Conservation (phyloP, 2,888 invertebrate species). For the Therioaphis trifolii region DNA sequence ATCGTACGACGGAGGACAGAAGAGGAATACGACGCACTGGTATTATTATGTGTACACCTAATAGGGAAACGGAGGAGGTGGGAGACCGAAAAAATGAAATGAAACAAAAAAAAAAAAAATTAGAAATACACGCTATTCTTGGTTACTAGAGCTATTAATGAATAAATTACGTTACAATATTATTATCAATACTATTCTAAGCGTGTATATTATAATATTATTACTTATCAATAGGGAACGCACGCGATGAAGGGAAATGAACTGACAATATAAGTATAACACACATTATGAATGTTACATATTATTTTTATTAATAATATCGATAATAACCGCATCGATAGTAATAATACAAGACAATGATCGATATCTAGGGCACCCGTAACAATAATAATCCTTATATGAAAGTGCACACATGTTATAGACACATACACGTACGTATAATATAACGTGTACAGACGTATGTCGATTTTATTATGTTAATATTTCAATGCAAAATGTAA, state of each 20-base stretch:
- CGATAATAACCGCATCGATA: constrained; percentile 19
- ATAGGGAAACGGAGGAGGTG: background rate
- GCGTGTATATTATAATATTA: background rate
- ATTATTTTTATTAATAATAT: constrained; percentile 10
- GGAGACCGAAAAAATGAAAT: background rate
- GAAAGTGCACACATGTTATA: constrained; percentile 21
- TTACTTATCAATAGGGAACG: background rate
- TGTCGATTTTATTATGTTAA: constrained; percentile 37
- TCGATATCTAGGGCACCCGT: constrained; percentile 40
- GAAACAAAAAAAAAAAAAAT: background rate
- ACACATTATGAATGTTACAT: background rate
- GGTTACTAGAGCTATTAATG: background rate
- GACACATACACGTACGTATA: background rate
- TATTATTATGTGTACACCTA: too few species aligned
- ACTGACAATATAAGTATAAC: constrained; percentile 8
- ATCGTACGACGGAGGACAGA: background rate
- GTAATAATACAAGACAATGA: constrained; percentile 53
- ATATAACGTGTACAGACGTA: background rate
- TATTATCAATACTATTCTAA: background rate
- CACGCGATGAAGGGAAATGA: constrained; percentile 5
- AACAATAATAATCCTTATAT: constrained; percentile 38
- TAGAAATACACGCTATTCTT: background rate
- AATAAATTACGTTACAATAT: constrained; percentile 14
- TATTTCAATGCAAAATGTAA: constrained; percentile 35
- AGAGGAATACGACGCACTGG: background rate